Evolutionary conservation across 1,140 invertebrate genomes (phyloP).

Genomic region (Phocides pigmalion): DNA sequence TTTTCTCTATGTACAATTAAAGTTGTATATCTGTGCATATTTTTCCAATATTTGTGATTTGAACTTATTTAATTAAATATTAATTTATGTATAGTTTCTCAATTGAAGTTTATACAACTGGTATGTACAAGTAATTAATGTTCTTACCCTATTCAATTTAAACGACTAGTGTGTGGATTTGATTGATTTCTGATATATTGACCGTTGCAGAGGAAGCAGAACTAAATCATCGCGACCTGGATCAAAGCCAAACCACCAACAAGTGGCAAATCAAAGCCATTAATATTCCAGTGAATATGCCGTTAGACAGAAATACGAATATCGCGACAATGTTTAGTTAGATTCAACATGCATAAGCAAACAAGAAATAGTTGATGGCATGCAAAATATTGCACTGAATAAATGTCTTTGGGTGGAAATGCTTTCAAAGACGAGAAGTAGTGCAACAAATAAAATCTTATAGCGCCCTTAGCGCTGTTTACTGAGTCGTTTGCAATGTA

Average conservation of each 20-base stretch:
- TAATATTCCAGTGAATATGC: conserved; percentile 27
- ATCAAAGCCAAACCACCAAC: conserved; percentile 28
- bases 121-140: no score
- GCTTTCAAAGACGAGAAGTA: conserved; percentile 17
- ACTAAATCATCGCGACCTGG: conserved; percentile 24
- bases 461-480: conserved; percentile 34
- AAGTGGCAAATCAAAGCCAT: conserved; percentile 32
- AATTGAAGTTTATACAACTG: no score
- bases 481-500: conserved; percentile 32
- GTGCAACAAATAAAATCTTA: conserved; percentile 27
- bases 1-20: conserved; percentile 19
- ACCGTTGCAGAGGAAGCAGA: conserved; percentile 2
- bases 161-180: not conserved
- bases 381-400: conserved; percentile 26
- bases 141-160: no score
- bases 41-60: conserved; percentile 1
- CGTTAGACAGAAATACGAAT: conserved; percentile 25
- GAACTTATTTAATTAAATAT: not conserved
- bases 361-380: conserved; percentile 17
- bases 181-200: conserved; percentile 3
- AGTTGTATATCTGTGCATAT: conserved; percentile 7
- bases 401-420: conserved; percentile 16
- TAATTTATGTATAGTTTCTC: no score
- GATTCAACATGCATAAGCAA: conserved; percentile 22
- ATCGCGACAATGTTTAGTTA: conserved; percentile 9